These are phyloP conservation scores for Neoniphon sammara DNA, from an alignment of 2,797 vertebrate species.

Conservation along the genomic window DNA sequence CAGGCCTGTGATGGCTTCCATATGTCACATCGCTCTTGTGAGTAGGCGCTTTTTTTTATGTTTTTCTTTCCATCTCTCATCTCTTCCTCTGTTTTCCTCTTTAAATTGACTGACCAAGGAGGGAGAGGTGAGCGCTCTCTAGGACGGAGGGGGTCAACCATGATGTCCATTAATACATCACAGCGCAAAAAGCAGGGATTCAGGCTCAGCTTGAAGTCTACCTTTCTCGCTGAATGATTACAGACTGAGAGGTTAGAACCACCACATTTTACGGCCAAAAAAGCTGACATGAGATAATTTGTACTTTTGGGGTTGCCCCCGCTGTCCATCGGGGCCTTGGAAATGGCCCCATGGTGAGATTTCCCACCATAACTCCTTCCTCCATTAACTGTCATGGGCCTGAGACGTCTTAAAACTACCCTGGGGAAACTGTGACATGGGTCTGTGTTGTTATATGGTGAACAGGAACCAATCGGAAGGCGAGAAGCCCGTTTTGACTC, in stretches of 20 bases:
- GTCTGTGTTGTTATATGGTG: slow-evolving; percentile 74
- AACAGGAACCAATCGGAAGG: slow-evolving; percentile 76
- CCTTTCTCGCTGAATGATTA: slow-evolving; percentile 56
- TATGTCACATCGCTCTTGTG: slow-evolving; percentile 77
- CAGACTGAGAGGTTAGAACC: slow-evolving; percentile 63
- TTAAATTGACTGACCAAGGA: slow-evolving; percentile 54
- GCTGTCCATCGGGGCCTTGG: slow-evolving; percentile 53
- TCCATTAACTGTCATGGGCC: slow-evolving; percentile 70
- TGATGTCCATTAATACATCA: slow-evolving; percentile 68
- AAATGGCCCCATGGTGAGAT: slow-evolving; percentile 71
- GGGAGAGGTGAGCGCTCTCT: slow-evolving; percentile 40
- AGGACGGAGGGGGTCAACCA: slow-evolving; percentile 61
- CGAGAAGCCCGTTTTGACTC: slow-evolving; percentile 67
- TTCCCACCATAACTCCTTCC: slow-evolving; percentile 80
- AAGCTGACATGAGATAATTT: slow-evolving; percentile 72
- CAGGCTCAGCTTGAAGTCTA: slow-evolving; percentile 48
- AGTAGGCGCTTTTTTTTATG: slow-evolving; percentile 48
- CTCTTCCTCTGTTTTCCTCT: slow-evolving; percentile 73
- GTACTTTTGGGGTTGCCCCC: slow-evolving; percentile 54
- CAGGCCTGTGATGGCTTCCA: slow-evolving; percentile 82
- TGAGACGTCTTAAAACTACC: slow-evolving; percentile 64
- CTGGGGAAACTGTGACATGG: slow-evolving; percentile 67
- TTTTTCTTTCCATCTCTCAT: slow-evolving; percentile 79
- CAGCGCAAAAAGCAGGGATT: slow-evolving; percentile 31
- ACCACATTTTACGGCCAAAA: slow-evolving; percentile 66